phyloP scores from a whole-genome alignment of 2,113 vertebrate genomes.

The Rhea pennata region DNA sequence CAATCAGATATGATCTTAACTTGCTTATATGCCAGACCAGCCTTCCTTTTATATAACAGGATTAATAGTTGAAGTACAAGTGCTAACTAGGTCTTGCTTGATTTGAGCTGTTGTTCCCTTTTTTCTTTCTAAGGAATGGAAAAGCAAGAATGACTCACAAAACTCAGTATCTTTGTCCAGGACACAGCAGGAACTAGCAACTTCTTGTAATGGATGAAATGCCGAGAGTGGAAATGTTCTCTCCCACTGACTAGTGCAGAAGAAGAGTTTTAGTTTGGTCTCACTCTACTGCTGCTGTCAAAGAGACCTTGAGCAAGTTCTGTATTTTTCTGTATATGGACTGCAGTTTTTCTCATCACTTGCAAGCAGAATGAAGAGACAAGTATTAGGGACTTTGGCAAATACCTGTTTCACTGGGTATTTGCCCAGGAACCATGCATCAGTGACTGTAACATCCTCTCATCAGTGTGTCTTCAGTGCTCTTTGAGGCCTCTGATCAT shows the following conservation, averaged over 20 bases:
- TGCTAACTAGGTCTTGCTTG: not conserved
- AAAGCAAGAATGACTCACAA: not conserved
- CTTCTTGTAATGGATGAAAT: not conserved
- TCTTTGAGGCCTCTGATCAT: not conserved
- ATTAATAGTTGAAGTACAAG: not conserved
- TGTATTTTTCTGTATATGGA: not conserved
- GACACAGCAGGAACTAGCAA: not conserved
- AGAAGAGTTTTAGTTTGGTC: not conserved
- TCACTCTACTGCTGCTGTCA: not conserved
- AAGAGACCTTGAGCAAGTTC: not conserved
- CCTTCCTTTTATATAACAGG: slow-evolving; percentile 27
- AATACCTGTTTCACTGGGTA: not conserved
- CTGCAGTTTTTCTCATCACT: not conserved
- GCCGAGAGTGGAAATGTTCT: not conserved
- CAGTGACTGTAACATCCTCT: not conserved
- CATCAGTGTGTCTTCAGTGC: not conserved
- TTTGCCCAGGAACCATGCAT: not conserved
- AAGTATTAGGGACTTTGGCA: not conserved
- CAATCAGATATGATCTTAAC: not conserved
- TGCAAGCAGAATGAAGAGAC: not conserved
- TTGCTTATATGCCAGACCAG: not conserved
- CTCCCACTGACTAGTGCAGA: not conserved
- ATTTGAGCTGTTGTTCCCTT: not conserved
- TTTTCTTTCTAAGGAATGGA: not conserved
- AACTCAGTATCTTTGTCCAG: not conserved